Evolutionary conservation across 2,113 vertebrate species (phyloP), one percentile per base, ranked within the genome.

Genomic region (Colistium nudipinnis): DNA sequence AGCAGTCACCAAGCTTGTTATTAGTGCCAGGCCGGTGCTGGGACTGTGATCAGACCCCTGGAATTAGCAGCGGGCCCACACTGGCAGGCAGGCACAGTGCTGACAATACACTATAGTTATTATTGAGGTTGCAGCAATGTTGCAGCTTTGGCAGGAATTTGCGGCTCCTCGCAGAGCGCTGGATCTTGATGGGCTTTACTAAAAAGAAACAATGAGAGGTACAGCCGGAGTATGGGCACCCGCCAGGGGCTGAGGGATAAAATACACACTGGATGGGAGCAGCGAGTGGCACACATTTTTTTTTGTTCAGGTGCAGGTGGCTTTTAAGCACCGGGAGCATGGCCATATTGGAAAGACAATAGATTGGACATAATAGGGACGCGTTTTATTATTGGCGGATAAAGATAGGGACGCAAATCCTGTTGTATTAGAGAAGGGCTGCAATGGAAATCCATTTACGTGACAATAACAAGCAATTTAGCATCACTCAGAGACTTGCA

Each of bases 321-420:
- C 7, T 70, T 61, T 76, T 78, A 81, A 83, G 80, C 68, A 25
- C 48, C 55, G 72, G 79, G 79, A 86, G 33, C 6, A 4, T 0
- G 28, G 85, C 83, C 85, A 82, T 70, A 49, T 68, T 82, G 78
- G 66, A 82, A 36, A 68, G 66, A 83, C 81, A 90, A 85, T 79
- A 56, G 69, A 53, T 41, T 39, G 60, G 62, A 81, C 73, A 80
- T 74, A 80, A 82, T 81, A 54, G 73, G 64, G 38, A 70, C 1
- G 12, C 70, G 65, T 78, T 87, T 85, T 67, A 76, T 82, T 81
- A 81, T 71, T 82, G 59, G 62, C 55, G 61, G 74, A 71, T 70
- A 71, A 77, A 84, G 74, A 78, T n/a, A 69, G 64, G 44, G 76
- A 72, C 39, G 73, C 28, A 70, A 77, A 74, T 63, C 59, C 27